Percentiles rank a stretch among this genome's conserved stretches.
These are phyloP conservation scores for Caracal caracal DNA, from an alignment of 2,113 vertebrate species.

Conservation along the genomic window DNA sequence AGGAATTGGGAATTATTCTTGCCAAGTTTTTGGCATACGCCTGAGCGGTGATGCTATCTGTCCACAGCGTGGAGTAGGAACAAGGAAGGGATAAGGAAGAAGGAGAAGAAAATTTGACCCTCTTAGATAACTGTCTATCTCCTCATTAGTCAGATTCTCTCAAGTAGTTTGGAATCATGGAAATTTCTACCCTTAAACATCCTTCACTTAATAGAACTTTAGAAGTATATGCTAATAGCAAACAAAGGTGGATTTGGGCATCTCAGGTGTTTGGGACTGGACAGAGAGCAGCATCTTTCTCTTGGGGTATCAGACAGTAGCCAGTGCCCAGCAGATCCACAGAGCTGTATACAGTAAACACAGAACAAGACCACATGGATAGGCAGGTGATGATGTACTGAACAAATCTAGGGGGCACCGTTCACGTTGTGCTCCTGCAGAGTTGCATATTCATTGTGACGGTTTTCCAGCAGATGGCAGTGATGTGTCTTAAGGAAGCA, in stretches of 20 bases:
- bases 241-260: neutral
- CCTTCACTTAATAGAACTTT: neutral
- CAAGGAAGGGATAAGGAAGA: neutral
- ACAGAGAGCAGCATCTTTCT: neutral
- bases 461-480: constrained; percentile 22
- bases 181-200: neutral
- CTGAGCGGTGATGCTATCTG: neutral
- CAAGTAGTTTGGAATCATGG: neutral
- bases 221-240: neutral
- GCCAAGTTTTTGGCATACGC: neutral
- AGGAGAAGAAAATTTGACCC: neutral
- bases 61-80: neutral
- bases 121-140: neutral
- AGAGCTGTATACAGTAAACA: neutral
- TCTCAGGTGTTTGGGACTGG: neutral
- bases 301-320: neutral
- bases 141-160: neutral
- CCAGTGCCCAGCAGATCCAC: neutral
- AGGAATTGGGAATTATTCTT: neutral
- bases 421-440: neutral
- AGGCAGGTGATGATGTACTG: neutral
- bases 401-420: neutral
- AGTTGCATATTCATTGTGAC: neutral
- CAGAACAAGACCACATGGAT: neutral
- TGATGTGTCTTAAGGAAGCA: neutral